These are phyloP conservation scores for Elgaria multicarinata DNA, from an alignment of 2,113 vertebrate species.

Conservation along the genomic window DNA sequence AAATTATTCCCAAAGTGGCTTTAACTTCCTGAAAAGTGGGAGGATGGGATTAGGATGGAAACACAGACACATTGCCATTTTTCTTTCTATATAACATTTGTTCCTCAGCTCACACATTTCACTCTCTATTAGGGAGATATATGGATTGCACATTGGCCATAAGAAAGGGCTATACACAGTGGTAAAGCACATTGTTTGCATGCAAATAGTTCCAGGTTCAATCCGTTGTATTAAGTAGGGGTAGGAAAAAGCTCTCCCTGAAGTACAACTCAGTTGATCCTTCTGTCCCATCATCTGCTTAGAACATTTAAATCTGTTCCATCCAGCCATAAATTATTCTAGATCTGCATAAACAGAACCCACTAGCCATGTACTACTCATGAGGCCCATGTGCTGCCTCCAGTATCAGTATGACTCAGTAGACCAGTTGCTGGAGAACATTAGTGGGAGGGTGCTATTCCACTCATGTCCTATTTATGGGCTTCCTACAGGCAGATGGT, in stretches of 20 bases:
- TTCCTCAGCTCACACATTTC: not conserved
- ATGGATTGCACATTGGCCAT: too few relatives aligned
- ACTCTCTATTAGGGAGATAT: not conserved
- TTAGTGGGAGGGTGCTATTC: too few relatives aligned
- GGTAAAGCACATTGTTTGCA: not conserved
- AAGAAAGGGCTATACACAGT: not conserved
- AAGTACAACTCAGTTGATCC: not conserved
- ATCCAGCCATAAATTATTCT: not conserved
- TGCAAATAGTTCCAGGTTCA: not conserved
- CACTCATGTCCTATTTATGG: too few relatives aligned
- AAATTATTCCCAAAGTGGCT: not conserved
- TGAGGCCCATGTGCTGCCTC: too few relatives aligned
- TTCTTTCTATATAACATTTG: not conserved
- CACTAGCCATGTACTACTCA: not conserved
- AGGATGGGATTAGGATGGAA: not conserved
- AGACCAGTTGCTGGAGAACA: too few relatives aligned
- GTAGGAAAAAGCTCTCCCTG: not conserved
- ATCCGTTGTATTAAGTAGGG: too few relatives aligned
- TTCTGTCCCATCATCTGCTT: not conserved
- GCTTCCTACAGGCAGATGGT: too few relatives aligned
- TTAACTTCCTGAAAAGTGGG: not conserved
- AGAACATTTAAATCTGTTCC: not conserved
- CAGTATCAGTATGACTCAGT: too few relatives aligned
- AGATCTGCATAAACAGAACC: not conserved
- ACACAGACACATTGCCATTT: not conserved